Evolutionary conservation across 2,888 invertebrate genomes (phyloP).

Genomic region (Magallana nippona): DNA sequence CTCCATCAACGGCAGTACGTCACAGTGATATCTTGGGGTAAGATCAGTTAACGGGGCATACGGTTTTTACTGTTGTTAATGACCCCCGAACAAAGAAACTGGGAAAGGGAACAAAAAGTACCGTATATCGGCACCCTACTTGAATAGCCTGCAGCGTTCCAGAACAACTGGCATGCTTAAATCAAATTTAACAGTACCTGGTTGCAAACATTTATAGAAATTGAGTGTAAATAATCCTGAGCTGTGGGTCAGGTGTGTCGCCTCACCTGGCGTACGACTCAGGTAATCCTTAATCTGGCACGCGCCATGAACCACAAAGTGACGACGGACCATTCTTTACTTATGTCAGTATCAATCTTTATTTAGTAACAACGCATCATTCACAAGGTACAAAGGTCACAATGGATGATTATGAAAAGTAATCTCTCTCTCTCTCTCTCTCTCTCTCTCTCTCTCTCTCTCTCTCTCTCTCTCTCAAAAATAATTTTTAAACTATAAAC

Average conservation of each 20-base stretch:
- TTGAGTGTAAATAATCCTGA: constrained; percentile 21
- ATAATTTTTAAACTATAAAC: neutral
- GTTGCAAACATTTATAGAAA: constrained; percentile 22
- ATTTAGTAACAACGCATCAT: constrained; percentile 27
- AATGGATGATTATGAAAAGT: neutral
- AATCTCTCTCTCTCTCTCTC: neutral
- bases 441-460: neutral
- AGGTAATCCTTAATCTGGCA: constrained; percentile 21
- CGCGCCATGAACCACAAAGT: neutral
- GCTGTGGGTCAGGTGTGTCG: constrained; percentile 6
- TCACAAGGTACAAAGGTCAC: constrained; percentile 1
- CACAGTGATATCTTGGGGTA: neutral
- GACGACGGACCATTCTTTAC: neutral
- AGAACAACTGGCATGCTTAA: neutral
- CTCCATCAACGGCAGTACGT: neutral
- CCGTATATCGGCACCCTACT: neutral
- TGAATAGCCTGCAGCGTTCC: neutral
- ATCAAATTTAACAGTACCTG: constrained; percentile 25
- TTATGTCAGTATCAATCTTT: neutral
- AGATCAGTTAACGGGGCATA: neutral
- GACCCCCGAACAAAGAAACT: neutral
- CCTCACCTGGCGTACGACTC: constrained; percentile 9
- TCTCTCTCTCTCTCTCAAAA: neutral
- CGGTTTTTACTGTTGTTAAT: constrained; percentile 2
- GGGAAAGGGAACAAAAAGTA: neutral